Conservation (phyloP, 2,888 invertebrate species). For the Campoletis raptor region DNA sequence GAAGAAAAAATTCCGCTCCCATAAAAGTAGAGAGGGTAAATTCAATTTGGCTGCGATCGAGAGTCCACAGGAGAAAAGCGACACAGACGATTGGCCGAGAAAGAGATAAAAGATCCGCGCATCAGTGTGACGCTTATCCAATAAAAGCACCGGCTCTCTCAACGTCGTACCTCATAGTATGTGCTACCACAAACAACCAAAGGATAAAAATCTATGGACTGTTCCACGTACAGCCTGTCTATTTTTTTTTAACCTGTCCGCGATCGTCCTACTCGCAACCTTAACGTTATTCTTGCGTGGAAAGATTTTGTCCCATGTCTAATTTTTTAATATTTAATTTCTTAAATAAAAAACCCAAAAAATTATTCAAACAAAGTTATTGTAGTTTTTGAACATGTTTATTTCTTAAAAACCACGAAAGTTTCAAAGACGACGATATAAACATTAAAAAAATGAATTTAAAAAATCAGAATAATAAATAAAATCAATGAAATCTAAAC, state of each 20-base stretch:
- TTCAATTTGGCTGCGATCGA: conserved; percentile 66
- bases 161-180: conserved; percentile 4
- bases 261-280: too few relatives aligned
- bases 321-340: too few relatives aligned
- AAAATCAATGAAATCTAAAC: too few relatives aligned
- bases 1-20: conserved; percentile 21
- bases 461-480: too few relatives aligned
- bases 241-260: neutral
- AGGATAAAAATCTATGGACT: conserved; percentile 16
- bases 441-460: too few relatives aligned
- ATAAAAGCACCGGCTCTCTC: conserved; percentile 46
- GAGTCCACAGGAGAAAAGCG: conserved; percentile 57
- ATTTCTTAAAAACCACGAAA: too few relatives aligned
- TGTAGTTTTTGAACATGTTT: too few relatives aligned
- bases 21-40: conserved; percentile 55
- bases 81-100: conserved; percentile 62
- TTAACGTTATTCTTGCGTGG: too few relatives aligned
- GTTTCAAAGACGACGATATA: too few relatives aligned
- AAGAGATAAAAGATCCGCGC: conserved; percentile 35
- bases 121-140: conserved; percentile 62
- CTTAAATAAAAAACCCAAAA: neutral
- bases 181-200: conserved; percentile 21
- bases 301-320: too few relatives aligned
- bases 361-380: too few relatives aligned
- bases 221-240: neutral